phyloP scores from a whole-genome alignment of 2,113 vertebrate species.

The Zonotrichia leucophrys region DNA sequence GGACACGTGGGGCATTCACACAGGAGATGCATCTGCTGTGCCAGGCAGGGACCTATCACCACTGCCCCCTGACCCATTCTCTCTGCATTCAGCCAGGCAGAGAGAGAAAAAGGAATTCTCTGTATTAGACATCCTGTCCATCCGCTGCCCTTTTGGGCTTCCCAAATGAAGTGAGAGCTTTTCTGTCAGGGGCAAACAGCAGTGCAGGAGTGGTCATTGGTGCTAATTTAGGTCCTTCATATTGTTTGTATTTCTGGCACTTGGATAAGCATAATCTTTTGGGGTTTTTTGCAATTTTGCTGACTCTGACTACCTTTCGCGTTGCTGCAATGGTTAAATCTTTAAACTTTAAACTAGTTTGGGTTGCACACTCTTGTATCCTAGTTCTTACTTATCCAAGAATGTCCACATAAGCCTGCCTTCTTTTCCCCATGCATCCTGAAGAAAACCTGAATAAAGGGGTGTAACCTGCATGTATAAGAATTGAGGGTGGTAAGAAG shows the following conservation, averaged over 20 bases:
- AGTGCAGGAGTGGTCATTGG: neutral
- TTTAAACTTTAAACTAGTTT: neutral
- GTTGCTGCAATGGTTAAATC: neutral
- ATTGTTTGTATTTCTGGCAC: neutral
- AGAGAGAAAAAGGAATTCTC: neutral
- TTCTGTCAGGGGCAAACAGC: neutral
- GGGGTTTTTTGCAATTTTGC: neutral
- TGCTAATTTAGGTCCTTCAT: neutral
- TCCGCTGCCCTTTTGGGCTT: no score
- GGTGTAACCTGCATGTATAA: neutral
- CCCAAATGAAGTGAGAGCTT: fast-evolving
- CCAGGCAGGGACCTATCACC: neutral
- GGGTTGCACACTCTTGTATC: neutral
- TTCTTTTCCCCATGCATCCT: neutral
- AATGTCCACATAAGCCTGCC: neutral
- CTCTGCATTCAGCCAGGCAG: neutral
- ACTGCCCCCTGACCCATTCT: neutral
- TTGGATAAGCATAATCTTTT: neutral
- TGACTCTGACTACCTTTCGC: neutral
- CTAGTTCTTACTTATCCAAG: neutral
- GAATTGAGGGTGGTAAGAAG: neutral
- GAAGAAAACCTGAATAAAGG: neutral
- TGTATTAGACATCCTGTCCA: neutral
- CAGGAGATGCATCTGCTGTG: neutral
- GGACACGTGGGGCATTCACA: neutral